A percentile compares a stretch with the other conserved stretches of the same genome.
Conservation (phyloP, 2,113 vertebrate species). For the Furnarius figulus region DNA sequence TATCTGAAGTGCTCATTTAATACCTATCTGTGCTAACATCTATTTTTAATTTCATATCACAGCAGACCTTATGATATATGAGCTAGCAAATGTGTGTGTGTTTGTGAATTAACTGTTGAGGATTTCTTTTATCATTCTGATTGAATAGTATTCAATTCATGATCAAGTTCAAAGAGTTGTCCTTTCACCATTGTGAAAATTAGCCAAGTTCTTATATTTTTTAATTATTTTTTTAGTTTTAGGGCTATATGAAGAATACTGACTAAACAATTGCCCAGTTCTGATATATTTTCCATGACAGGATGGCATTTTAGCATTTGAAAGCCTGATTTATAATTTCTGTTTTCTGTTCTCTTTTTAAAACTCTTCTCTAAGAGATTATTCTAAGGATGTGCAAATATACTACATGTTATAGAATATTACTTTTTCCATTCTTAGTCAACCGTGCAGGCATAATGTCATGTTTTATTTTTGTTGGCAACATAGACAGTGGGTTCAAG, state of each 20-base stretch:
- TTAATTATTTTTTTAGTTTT: background rate
- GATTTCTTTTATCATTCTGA: background rate
- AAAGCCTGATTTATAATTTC: background rate
- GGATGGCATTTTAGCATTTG: background rate
- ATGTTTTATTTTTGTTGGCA: background rate
- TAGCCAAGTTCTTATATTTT: background rate
- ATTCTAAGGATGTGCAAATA: background rate
- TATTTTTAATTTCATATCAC: background rate
- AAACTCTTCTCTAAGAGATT: background rate
- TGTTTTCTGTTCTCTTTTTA: background rate
- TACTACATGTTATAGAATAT: background rate
- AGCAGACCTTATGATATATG: background rate
- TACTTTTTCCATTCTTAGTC: background rate
- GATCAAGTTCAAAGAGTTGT: background rate
- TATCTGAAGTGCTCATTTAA: background rate
- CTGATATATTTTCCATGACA: background rate
- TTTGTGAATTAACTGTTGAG: background rate
- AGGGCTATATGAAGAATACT: background rate
- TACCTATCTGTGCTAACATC: background rate
- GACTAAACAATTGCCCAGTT: background rate
- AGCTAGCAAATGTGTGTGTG: background rate
- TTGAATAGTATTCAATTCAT: background rate
- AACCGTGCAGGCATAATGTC: background rate
- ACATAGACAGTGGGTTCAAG: background rate
- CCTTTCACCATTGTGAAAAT: background rate